These are phyloP conservation scores for Heliconius cydno DNA, from an alignment of 2,888 invertebrate species.

Conservation along the genomic window DNA sequence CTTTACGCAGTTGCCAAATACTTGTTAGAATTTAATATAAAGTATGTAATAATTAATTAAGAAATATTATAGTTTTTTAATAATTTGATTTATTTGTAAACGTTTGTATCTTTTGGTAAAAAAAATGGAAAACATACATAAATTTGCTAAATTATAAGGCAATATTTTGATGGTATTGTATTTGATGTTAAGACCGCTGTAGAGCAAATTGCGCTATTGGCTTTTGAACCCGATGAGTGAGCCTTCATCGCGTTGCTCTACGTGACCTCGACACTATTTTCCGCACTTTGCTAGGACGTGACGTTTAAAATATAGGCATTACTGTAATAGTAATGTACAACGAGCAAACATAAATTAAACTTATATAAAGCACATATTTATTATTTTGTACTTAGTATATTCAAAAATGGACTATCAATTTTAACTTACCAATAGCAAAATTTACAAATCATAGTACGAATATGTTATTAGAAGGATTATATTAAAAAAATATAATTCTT, in stretches of 20 bases:
- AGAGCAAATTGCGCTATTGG: constrained; percentile 71
- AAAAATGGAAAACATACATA: neutral
- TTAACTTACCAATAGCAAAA: no score
- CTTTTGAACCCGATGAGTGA: constrained; percentile 81
- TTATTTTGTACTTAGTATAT: neutral
- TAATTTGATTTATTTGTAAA: neutral
- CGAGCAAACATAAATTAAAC: neutral
- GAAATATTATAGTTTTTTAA: neutral
- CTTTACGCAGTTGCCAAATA: no score
- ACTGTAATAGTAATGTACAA: constrained; percentile 21
- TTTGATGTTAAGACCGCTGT: constrained; percentile 38
- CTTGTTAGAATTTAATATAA: no score
- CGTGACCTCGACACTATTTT: constrained; percentile 39
- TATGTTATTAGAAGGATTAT: neutral
- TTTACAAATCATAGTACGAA: no score
- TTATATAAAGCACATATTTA: neutral
- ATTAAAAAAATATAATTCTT: neutral
- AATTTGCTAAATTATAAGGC: constrained; percentile 14
- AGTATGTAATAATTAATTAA: no score
- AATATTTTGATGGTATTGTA: constrained; percentile 34
- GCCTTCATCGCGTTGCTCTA: constrained; percentile 64
- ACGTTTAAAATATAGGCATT: constrained; percentile 38
- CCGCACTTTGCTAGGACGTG: constrained; percentile 40
- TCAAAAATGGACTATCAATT: neutral
- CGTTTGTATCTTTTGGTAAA: no score